phyloP scores from a whole-genome alignment of 2,113 vertebrate species.

The Malurus alboscapulatus region DNA sequence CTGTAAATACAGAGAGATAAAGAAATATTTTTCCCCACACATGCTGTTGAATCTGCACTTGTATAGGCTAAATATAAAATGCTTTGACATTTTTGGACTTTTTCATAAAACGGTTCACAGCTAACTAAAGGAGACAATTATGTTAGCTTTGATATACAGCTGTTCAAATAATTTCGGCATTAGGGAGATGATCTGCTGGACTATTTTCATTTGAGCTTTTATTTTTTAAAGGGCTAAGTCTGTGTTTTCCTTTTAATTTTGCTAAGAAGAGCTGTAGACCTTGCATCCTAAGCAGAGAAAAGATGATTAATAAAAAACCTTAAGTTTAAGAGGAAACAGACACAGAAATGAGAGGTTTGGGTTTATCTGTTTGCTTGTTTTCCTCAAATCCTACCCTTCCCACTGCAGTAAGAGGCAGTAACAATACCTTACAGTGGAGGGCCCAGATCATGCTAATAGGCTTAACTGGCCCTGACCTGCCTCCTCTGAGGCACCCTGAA shows the following conservation, averaged over 20 bases:
- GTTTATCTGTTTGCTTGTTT: rapidly evolving
- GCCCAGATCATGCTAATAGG: not conserved
- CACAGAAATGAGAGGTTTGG: not conserved
- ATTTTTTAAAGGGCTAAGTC: slow-evolving; percentile 32
- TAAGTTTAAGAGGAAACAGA: not conserved
- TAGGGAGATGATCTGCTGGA: slow-evolving; percentile 36
- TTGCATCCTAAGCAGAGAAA: not conserved
- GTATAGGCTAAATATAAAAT: slow-evolving; percentile 42
- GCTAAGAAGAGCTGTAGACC: not conserved
- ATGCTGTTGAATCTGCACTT: not conserved
- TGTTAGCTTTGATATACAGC: slow-evolving; percentile 35
- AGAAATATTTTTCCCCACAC: not conserved
- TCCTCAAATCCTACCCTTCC: not conserved
- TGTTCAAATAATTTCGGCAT: slow-evolving; percentile 65
- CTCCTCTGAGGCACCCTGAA: not conserved
- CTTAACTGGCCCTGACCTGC: not conserved
- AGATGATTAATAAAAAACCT: not conserved
- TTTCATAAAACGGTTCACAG: slow-evolving; percentile 12
- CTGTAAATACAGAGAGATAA: not conserved
- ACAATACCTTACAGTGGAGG: not conserved
- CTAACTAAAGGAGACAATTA: slow-evolving; percentile 7
- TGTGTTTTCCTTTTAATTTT: slow-evolving; percentile 48
- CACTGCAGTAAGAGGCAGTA: not conserved
- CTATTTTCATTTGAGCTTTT: slow-evolving; percentile 35
- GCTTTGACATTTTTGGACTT: slow-evolving; percentile 41